Evolutionary conservation across 1,140 invertebrate species (phyloP), one percentile per base, ranked within the genome.

Genomic region (Harpegnathos saltator): DNA sequence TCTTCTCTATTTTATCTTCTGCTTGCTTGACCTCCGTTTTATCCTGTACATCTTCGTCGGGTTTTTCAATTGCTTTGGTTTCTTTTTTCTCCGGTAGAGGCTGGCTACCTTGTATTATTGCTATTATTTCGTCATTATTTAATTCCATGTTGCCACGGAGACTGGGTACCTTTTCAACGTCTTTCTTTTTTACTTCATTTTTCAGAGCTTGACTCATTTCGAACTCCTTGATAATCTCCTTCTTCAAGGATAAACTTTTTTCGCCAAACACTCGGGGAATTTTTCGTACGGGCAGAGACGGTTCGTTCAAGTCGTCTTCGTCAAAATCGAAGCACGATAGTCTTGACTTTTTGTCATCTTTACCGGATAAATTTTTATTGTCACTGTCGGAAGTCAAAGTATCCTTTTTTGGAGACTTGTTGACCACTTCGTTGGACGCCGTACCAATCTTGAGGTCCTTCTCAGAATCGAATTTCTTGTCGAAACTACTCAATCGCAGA

Each of bases 251-350:
- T 75, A 92, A 90, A 85, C 89, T 93, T 50, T 92, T 91, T 63
- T 91, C 91, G 1, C 90, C 93, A 69, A 94, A 94, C 63, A 93
- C 91, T 83, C 92, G 85, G 0, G 93, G 93, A 38, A 94, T 95
- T 91, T 95, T 95, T 54, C 95, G 89, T 3, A 95, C 94, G 4
- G 93, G 92, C 26, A 93, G 90, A 44, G 91, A 91, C 68, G 89
- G 90, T 82, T 92, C 93, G 7, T 91, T 91, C 26, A 95, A 88
- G 85, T 95, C 95, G 56, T 95, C 95, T 50, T 95, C 95, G 19
- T 95, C 92, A 82, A 96, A 96, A 92, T 96, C 95, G 83, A 95
- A 96, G 83, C 95, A 96, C 3, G 95, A 94, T 86, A 95, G 91
- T 89, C 89, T 91, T 56, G 93, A 93, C 63, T 93, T 93, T 58